These are phyloP conservation scores for Ichneumon xanthorius DNA, from an alignment of 2,888 invertebrate species.

Conservation along the genomic window DNA sequence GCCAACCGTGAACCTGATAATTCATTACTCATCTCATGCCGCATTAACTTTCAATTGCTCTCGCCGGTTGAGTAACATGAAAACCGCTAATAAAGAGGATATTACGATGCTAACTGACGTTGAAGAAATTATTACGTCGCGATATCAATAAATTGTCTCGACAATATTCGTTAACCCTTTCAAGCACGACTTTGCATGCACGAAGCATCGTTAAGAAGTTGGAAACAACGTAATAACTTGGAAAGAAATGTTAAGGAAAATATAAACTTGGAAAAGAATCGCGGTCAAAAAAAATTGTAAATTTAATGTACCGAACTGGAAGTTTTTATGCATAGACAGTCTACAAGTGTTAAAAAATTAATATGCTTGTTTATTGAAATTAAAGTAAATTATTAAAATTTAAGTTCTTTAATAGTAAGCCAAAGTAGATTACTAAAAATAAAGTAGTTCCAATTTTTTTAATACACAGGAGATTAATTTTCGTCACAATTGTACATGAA, in stretches of 20 bases:
- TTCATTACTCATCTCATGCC: background rate
- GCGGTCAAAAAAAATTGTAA: too few relatives aligned
- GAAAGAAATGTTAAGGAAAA: background rate
- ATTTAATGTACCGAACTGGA: too few relatives aligned
- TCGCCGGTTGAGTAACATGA: background rate
- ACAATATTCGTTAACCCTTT: background rate
- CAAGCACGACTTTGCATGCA: background rate
- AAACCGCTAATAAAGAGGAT: background rate
- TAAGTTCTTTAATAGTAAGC: too few relatives aligned
- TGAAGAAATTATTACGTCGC: background rate
- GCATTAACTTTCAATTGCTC: background rate
- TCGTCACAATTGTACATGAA: too few relatives aligned
- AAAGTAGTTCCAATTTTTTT: too few relatives aligned
- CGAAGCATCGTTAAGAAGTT: background rate
- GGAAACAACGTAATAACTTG: background rate
- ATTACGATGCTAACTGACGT: background rate
- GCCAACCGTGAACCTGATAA: conserved; percentile 2
- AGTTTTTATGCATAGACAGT: too few relatives aligned
- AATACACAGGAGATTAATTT: too few relatives aligned
- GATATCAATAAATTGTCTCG: background rate
- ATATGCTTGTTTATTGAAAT: too few relatives aligned
- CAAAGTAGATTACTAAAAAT: too few relatives aligned
- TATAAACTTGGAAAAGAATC: background rate
- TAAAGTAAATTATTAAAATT: too few relatives aligned
- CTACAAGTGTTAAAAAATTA: too few relatives aligned